These are phyloP conservation scores for Pandemis cinnamomeana DNA, from an alignment of 2,888 invertebrate genomes.

Conservation along the genomic window DNA sequence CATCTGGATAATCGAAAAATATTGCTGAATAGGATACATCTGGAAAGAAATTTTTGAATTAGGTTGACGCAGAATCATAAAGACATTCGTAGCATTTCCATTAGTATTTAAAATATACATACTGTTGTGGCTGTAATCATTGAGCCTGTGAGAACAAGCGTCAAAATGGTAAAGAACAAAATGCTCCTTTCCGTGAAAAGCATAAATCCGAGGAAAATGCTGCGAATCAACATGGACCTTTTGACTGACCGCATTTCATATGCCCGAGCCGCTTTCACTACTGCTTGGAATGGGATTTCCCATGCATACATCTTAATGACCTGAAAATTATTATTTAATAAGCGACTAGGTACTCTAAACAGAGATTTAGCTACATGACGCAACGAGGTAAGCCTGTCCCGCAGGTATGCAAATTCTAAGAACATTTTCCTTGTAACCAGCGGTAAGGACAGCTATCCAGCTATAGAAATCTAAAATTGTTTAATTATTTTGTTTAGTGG, in stretches of 20 bases:
- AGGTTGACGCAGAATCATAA: neutral
- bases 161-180: slow-evolving; percentile 86
- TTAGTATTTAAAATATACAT: slow-evolving; percentile 41
- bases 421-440: too few relatives aligned
- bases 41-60: slow-evolving; percentile 57
- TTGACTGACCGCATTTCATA: slow-evolving; percentile 83
- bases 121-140: slow-evolving; percentile 73
- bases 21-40: slow-evolving; percentile 86
- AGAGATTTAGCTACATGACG: neutral
- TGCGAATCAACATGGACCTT: slow-evolving; percentile 86
- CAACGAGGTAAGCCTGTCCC: too few relatives aligned
- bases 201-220: slow-evolving; percentile 87
- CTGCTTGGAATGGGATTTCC: slow-evolving; percentile 92
- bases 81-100: neutral
- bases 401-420: too few relatives aligned
- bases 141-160: slow-evolving; percentile 65
- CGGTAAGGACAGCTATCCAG: too few relatives aligned
- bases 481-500: too few relatives aligned
- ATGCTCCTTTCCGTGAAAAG: slow-evolving; percentile 90
- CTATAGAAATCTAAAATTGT: too few relatives aligned
- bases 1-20: slow-evolving; percentile 82
- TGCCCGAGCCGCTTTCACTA: slow-evolving; percentile 86
- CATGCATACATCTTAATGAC: slow-evolving; percentile 98
- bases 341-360: neutral
- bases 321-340: slow-evolving; percentile 59